Conservation (phyloP, 1,140 invertebrate species). For the Archegozetes longisetosus region DNA sequence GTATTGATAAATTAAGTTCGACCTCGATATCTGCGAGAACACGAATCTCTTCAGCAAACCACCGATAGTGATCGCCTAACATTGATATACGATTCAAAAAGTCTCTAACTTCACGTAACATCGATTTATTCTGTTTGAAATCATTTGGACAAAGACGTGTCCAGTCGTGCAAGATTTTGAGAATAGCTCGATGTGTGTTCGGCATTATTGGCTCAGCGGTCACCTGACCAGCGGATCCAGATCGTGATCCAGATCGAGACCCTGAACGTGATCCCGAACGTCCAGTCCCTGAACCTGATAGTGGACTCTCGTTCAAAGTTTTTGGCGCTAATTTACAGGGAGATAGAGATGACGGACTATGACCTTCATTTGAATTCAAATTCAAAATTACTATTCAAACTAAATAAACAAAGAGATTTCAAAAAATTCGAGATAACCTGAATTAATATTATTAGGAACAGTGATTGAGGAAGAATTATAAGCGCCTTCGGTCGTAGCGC, state of each 20-base stretch:
- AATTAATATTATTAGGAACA: no score
- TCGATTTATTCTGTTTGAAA: constrained; percentile 21
- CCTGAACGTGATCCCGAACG: background rate
- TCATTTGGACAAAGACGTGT: constrained; percentile 9
- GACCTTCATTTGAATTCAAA: background rate
- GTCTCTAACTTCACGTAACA: constrained; percentile 32
- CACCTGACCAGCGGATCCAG: constrained; percentile 10
- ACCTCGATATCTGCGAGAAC: constrained; percentile 9
- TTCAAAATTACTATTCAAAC: background rate
- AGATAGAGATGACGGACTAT: constrained; percentile 5
- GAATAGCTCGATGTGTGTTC: constrained; percentile 26
- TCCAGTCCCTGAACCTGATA: background rate
- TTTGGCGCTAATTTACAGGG: background rate
- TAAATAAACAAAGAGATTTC: background rate
- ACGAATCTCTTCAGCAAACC: constrained; percentile 33
- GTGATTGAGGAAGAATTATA: no score
- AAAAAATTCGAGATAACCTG: no score
- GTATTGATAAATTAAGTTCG: background rate
- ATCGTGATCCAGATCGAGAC: constrained; percentile 6
- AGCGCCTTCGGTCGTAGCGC: background rate
- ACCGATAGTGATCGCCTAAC: constrained; percentile 34
- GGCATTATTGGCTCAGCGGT: constrained; percentile 21
- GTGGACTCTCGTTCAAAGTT: constrained; percentile 8
- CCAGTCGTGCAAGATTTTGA: constrained; percentile 15
- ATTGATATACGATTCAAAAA: constrained; percentile 31